A percentile compares a stretch with the other conserved stretches of the same genome.
Evolutionary conservation across 2,797 vertebrate genomes (phyloP).

Genomic region (Pantherophis alleghaniensis): DNA sequence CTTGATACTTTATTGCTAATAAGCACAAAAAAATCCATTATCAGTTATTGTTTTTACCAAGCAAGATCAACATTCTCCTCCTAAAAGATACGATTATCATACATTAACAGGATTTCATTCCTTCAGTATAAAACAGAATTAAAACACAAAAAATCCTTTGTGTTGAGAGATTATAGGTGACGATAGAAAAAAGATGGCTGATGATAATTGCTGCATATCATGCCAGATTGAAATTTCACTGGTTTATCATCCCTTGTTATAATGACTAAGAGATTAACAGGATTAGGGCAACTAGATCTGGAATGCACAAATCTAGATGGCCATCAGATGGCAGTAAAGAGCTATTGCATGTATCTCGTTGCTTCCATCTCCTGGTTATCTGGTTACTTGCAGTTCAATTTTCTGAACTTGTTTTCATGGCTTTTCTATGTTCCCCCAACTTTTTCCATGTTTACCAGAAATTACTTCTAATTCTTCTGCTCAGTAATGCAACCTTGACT

Average conservation of each 20-base stretch:
- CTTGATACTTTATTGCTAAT: constrained; percentile 41
- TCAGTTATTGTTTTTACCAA: background rate
- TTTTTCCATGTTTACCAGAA: background rate
- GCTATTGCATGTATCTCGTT: background rate
- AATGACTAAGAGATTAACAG: background rate
- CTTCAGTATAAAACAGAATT: background rate
- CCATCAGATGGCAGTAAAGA: background rate
- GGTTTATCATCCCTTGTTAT: background rate
- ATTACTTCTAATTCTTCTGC: background rate
- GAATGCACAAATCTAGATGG: background rate
- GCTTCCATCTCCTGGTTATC: background rate
- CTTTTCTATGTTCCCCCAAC: background rate
- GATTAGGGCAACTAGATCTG: background rate
- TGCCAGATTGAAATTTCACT: background rate
- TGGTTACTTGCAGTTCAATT: background rate
- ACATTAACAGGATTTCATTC: constrained; percentile 6
- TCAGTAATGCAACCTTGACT: background rate
- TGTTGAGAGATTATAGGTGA: background rate
- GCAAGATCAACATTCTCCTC: background rate
- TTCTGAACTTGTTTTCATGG: background rate
- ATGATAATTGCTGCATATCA: background rate
- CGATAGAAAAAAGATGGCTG: background rate
- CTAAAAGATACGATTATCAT: background rate
- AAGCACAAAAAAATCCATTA: constrained; percentile 27
- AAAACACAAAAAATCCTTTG: background rate